phyloP scores from a whole-genome alignment of 1,140 invertebrate genomes.

The Caenorhabditis inopinata region DNA sequence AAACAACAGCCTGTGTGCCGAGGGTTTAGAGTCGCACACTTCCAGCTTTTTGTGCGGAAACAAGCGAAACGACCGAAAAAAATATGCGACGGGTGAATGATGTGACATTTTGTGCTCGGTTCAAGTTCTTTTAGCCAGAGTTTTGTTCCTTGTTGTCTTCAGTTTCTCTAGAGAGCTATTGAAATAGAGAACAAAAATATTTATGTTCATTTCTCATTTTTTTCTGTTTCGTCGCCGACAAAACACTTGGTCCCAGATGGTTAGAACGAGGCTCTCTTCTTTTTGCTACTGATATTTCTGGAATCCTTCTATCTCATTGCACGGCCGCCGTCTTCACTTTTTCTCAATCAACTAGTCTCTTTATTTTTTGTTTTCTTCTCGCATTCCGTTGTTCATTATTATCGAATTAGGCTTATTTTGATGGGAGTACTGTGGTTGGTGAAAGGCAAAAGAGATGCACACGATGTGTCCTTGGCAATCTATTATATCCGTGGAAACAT shows the following conservation, averaged over 20 bases:
- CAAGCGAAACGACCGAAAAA: too few species aligned
- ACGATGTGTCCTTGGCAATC: constrained; percentile 26
- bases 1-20: background rate
- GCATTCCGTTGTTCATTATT: background rate
- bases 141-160: constrained; percentile 9
- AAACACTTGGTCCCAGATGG: constrained; percentile 33
- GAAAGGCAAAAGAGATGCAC: background rate
- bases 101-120: background rate
- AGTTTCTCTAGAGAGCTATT: constrained; percentile 18
- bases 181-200: constrained; percentile 16
- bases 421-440: background rate
- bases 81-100: background rate
- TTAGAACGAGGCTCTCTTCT: constrained; percentile 2
- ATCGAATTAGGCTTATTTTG: constrained; percentile 24
- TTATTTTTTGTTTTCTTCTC: background rate
- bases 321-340: background rate
- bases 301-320: background rate
- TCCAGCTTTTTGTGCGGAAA: background rate
- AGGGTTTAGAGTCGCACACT: background rate
- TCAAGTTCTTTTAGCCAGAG: too few species aligned
- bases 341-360: background rate
- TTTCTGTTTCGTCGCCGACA: background rate
- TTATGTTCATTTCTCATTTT: constrained; percentile 5
- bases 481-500: constrained; percentile 29
- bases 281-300: background rate